phyloP scores from a whole-genome alignment of 2,797 vertebrate genomes.

The Myiotriccus ornatus region DNA sequence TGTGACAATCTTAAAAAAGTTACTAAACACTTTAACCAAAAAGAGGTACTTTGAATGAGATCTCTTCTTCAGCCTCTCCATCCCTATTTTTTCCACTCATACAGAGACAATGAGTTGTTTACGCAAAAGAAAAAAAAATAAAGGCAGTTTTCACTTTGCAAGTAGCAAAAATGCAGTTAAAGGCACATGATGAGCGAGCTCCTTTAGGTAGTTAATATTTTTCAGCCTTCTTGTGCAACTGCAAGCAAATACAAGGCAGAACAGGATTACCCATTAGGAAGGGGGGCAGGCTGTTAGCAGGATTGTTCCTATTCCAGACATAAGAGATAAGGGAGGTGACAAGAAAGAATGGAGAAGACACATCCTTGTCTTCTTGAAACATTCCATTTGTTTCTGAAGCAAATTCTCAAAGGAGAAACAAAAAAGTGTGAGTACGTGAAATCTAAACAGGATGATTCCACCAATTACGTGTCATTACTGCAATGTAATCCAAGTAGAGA shows the following conservation, averaged over 20 bases:
- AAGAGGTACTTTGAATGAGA: not conserved
- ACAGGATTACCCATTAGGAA: not conserved
- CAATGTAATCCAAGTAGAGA: not conserved
- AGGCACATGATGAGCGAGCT: not conserved
- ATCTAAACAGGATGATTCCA: not conserved
- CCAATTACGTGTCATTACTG: not conserved
- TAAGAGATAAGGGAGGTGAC: not conserved
- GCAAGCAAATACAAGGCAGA: not conserved
- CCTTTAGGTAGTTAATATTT: not conserved
- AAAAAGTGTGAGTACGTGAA: not conserved
- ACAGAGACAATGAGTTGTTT: not conserved
- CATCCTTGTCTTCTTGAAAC: not conserved
- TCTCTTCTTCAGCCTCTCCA: not conserved
- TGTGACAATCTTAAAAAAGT: not conserved
- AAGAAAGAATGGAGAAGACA: not conserved
- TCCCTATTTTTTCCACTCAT: not conserved
- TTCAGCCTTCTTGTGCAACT: not conserved
- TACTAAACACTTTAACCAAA: not conserved
- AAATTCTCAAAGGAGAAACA: not conserved
- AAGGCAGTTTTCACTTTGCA: not conserved
- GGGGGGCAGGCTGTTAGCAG: not conserved
- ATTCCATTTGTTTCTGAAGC: slow-evolving; percentile 8
- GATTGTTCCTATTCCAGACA: not conserved
- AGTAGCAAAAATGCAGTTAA: not conserved
- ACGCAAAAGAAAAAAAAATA: not conserved